These are phyloP conservation scores for Cairina moschata DNA, from an alignment of 2,113 vertebrate genomes.

Conservation along the genomic window DNA sequence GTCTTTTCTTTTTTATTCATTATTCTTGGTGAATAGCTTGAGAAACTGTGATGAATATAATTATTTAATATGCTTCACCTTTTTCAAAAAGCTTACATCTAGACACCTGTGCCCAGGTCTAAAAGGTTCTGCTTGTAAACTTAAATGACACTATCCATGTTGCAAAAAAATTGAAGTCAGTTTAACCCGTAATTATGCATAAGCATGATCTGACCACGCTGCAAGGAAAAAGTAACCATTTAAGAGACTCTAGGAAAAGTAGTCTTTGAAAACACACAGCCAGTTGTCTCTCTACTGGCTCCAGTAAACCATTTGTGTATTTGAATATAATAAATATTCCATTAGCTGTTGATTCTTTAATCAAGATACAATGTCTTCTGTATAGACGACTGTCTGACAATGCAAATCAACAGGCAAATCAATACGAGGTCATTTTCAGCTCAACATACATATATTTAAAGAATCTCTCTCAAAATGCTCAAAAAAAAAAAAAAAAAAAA, in stretches of 20 bases:
- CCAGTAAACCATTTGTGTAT: background rate
- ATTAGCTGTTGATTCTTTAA: background rate
- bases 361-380: background rate
- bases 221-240: background rate
- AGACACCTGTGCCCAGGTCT: background rate
- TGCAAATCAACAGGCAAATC: background rate
- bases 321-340: background rate
- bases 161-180: background rate
- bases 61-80: background rate
- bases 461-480: background rate
- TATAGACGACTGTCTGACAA: background rate
- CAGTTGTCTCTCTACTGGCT: background rate
- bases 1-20: background rate
- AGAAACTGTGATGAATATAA: background rate
- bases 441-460: background rate
- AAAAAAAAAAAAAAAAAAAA: background rate
- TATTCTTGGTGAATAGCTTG: background rate
- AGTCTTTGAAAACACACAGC: background rate
- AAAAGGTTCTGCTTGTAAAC: background rate
- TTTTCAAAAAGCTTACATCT: background rate
- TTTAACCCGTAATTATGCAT: background rate
- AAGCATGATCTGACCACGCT: background rate
- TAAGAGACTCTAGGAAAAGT: background rate
- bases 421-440: background rate
- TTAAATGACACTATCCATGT: background rate